Base-by-base conservation (phyloP, 1,140 invertebrate genomes). In the Drosophila rufa region DNA sequence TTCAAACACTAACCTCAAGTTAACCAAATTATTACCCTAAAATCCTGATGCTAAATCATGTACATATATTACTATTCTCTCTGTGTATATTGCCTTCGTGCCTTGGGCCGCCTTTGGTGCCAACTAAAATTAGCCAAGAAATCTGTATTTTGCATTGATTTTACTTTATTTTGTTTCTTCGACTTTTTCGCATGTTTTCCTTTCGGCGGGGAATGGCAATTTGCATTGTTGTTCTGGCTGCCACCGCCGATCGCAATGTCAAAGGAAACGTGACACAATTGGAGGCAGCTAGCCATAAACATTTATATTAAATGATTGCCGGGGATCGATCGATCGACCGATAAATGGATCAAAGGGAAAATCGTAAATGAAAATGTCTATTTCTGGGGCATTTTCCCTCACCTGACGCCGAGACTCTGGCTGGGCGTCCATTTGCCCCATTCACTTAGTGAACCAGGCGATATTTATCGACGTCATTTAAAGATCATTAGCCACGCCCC, bases 381-480 rank as follows among this genome's bases (percentile, higher is more conserved):
- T 74, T 61, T 74, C 19, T 74, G 22, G 47, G 7, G 12, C 14
- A n/a, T 43, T 27, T 27, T 27, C 19, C n/a, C 48, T 38, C 27
- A 19, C 6, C 65, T 19, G 58, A 55, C 1, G 27, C 27, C 27
- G 27, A 30, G 6, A 30, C 27, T 30, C 27, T 30, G 27, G 27
- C 7, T 36, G 19, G 12, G 40, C 11, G 36, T 42, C 30, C 38
- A 55, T 27, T 42, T 61, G 22, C 15, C 36, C 17, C 12, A 36
- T 27, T 43, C 46, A 66, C 27, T 56, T 46, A 61, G 60, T 65
- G 56, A 58, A 27, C 77, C 77, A 33, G 45, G 51, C 71, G 78
- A 81, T 81, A 80, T 81, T 76, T 81, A 76, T 76, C 42, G 60
- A 36, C 36, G 56, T 80, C 80, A 82, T 78, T 82, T 82, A 84